Evolutionary conservation across 2,797 vertebrate genomes (phyloP), one percentile per base, ranked within the genome.

Genomic region (Cossypha niveicapilla): DNA sequence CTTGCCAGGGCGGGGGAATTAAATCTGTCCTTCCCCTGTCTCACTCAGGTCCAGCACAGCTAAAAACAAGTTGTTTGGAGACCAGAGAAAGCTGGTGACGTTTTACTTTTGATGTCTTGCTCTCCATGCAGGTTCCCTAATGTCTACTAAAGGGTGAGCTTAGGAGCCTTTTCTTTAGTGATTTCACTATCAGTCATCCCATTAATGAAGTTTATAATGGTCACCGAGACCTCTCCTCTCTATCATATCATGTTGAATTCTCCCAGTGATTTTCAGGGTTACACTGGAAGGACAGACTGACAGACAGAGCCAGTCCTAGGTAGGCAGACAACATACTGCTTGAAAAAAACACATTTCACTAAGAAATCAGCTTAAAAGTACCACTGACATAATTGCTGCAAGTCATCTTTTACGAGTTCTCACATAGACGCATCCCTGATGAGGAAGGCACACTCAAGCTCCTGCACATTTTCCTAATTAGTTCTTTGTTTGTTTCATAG

Each of bases 21-120:
- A 92, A 93, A 96, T 93, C 45, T 0, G 32, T 93, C 89, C 86
- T 96, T 94, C n/a, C 30, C 44, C 48, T 87, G 67, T 93, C 91
- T 94, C 86, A 17, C 47, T 79, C 60, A 28, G 67, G 80, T 71
- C 86, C 74, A 93, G 25, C 6, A 57, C 57, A 86, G 39, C 73
- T 92, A 60, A 93, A 95, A 93, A 54, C 86, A 88, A 41, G 70
- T 92, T 94, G 53, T 94, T 86, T 35, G 0, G 77, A 70, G 62
- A 88, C 50, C 41, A 88, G 54, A 88, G 50, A 58, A 88, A 93
- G 72, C 62, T 84, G 74, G 44, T 66, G 90, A 90, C 6, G 10
- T 37, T 92, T 94, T 63, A 51, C 54, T 75, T 81, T 62, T 88
- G 76, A 78, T 90, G 54, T 72, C 70, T 86, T 4, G 1, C 32